Base-by-base conservation (phyloP, 2,113 vertebrate genomes). In the Erpornis zantholeuca region DNA sequence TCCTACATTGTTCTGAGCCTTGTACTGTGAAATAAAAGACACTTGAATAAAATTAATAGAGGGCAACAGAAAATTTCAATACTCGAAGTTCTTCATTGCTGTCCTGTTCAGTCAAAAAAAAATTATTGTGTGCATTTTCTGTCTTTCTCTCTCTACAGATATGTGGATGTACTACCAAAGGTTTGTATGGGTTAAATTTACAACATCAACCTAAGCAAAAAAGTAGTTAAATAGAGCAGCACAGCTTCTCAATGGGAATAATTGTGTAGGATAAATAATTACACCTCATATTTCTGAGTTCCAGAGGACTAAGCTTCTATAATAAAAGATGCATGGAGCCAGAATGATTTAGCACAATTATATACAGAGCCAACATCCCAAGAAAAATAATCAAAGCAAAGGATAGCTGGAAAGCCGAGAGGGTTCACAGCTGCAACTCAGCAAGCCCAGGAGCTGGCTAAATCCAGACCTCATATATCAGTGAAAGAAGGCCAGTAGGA, bases 401-500 rank as follows among this genome's bases (percentile, higher is more conserved):
- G 69, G 31, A 22, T 89, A 68, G 36, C 65, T 91, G 78, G 73
- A 86, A 80, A 70, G 47, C 60, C 36, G 28, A 27, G 52, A 78
- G 54, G 20, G 24, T 79, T 87, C 81, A 64, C 56, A 93, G 71
- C 68, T 92, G 68, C 90, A 75, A 40, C 60, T 86, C 40, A 81
- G 60, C 71, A 81, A 93, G 35, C 56, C 56, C n/a, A 73, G 71
- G 29, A 88, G 28, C n/a, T 92, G 65, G 59, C 40, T 83, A 54
- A 94, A 93, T 85, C 22, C 69, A 90, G 88, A 60, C 33, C 38
- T 86, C 83, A 60, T 82, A 45, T 70, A 90, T 95, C 86, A 91
- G 38, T 33, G 71, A 81, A 94, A 94, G 84, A 90, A 86, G 94
- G 68, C 79, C 50, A 92, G 87, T 87, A 94, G 91, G 92, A 94